Percentiles rank a stretch among this genome's conserved stretches.
phyloP scores from a whole-genome alignment of 2,113 vertebrate genomes.

The Patagioenas fasciata region DNA sequence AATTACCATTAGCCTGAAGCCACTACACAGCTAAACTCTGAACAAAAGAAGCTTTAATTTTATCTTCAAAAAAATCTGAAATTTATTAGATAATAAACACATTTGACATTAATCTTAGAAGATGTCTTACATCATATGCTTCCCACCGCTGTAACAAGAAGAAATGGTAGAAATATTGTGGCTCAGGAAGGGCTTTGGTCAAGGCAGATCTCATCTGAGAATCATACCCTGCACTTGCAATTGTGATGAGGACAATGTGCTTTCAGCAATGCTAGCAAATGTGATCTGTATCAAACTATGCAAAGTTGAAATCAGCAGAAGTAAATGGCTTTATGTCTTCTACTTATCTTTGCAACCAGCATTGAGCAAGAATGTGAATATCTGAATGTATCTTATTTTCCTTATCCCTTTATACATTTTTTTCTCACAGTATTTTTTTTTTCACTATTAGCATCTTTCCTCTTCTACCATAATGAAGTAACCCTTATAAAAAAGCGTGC shows the following conservation, averaged over 20 bases:
- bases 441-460: background rate
- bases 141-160: background rate
- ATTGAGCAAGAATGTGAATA: background rate
- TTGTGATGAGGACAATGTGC: rapidly evolving
- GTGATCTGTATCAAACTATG: background rate
- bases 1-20: background rate
- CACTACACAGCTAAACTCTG: background rate
- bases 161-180: background rate
- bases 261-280: background rate
- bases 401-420: background rate
- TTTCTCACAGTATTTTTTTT: background rate
- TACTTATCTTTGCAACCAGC: background rate
- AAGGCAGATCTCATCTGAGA: background rate
- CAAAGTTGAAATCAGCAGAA: background rate
- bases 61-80: rapidly evolving
- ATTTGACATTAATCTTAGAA: background rate
- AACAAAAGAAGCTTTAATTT: background rate
- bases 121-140: background rate
- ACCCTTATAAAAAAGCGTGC: rapidly evolving
- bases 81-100: background rate
- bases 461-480: background rate
- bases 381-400: rapidly evolving
- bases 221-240: background rate
- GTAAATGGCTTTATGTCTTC: background rate
- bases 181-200: background rate